These are phyloP conservation scores for Orius laevigatus DNA, from an alignment of 1,140 invertebrate species.

Conservation along the genomic window DNA sequence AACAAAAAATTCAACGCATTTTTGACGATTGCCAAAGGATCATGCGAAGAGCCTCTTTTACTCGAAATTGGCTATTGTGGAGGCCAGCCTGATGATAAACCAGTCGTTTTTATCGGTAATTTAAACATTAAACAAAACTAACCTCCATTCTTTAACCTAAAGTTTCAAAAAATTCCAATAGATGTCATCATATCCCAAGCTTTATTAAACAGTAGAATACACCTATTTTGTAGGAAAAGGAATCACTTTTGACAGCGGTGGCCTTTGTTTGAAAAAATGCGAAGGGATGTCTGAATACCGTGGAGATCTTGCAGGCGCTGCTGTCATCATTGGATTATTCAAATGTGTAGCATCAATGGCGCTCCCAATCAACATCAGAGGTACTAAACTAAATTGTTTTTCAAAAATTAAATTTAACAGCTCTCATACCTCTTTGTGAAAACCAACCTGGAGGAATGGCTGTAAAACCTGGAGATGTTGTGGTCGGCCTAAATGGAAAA, in stretches of 20 bases:
- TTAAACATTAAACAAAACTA: background rate
- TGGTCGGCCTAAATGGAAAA: slow-evolving; percentile 66
- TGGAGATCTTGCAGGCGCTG: slow-evolving; percentile 78
- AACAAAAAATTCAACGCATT: slow-evolving; percentile 37
- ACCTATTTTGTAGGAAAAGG: slow-evolving; percentile 43
- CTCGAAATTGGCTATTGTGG: slow-evolving; percentile 31
- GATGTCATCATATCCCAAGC: background rate
- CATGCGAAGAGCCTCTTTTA: slow-evolving; percentile 34
- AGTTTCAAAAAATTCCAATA: background rate
- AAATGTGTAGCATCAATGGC: slow-evolving; percentile 47
- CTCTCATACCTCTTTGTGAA: slow-evolving; percentile 62
- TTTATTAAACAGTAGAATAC: background rate
- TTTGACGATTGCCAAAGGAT: slow-evolving; percentile 36
- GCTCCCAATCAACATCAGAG: slow-evolving; percentile 55
- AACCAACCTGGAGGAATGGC: slow-evolving; percentile 74
- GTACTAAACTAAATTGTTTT: slow-evolving; percentile 22
- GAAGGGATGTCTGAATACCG: slow-evolving; percentile 64
- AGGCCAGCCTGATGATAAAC: slow-evolving; percentile 22
- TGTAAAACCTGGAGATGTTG: slow-evolving; percentile 71
- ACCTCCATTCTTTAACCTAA: background rate
- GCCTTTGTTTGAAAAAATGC: slow-evolving; percentile 62
- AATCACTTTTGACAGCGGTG: slow-evolving; percentile 78
- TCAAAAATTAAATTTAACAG: background rate
- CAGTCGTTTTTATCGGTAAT: slow-evolving; percentile 27
- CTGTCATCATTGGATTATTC: slow-evolving; percentile 52